These are phyloP conservation scores for Caenorhabditis macrosperma DNA, from an alignment of 2,888 invertebrate genomes.

Conservation along the genomic window DNA sequence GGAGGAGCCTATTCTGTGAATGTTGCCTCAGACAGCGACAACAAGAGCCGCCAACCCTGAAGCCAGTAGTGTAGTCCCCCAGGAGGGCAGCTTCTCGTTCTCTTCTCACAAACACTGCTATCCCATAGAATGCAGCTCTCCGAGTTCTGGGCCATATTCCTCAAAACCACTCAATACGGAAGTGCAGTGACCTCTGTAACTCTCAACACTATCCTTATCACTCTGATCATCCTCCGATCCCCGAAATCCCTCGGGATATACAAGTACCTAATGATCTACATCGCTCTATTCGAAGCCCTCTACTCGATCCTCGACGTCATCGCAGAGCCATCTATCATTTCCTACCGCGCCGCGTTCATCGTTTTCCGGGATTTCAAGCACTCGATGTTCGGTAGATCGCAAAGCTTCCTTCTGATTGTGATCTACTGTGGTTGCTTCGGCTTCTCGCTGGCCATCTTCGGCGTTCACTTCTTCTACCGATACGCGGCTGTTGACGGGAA, in stretches of 20 bases:
- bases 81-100: background rate
- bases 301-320: constrained; percentile 5
- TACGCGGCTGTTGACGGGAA: constrained; percentile 4
- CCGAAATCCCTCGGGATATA: background rate
- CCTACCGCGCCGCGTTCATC: constrained; percentile 2
- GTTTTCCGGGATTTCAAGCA: constrained; percentile 20
- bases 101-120: too few species aligned
- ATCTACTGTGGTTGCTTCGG: constrained; percentile 26
- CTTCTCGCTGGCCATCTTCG: constrained; percentile 17
- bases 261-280: constrained; percentile 26
- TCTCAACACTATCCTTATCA: constrained; percentile 12
- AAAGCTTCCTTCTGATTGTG: constrained; percentile 2
- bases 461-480: constrained; percentile 24
- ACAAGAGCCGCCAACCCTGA: too few species aligned
- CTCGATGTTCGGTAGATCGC: constrained; percentile 1
- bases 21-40: too few species aligned
- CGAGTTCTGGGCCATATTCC: background rate
- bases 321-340: background rate
- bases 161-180: background rate
- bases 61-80: too few species aligned
- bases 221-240: constrained; percentile 7
- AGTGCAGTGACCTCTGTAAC: background rate
- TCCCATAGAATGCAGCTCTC: background rate
- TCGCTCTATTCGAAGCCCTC: background rate
- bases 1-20: too few species aligned